Percentiles rank a stretch among this genome's conserved stretches.
These are phyloP conservation scores for Allophyes oxyacanthae DNA, from an alignment of 2,888 invertebrate genomes.

Conservation along the genomic window DNA sequence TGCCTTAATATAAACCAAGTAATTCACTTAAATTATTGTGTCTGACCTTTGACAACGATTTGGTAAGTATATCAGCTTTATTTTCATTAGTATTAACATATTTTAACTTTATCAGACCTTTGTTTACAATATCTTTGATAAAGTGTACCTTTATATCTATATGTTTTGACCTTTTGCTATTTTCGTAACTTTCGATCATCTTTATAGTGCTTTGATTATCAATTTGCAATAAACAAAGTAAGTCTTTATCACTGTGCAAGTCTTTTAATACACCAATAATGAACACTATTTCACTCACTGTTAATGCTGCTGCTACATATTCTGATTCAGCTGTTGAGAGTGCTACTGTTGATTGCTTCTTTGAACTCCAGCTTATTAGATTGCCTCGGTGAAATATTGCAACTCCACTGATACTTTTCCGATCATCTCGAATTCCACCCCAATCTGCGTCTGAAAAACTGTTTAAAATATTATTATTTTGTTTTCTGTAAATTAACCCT, in stretches of 20 bases:
- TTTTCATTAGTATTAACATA: no score
- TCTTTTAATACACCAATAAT: neutral
- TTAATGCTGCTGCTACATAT: neutral
- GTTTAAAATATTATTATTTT: neutral
- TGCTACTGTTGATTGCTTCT: constrained; percentile 1
- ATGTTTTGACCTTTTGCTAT: constrained; percentile 11
- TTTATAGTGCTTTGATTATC: constrained; percentile 6
- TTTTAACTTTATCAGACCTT: no score
- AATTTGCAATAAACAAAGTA: neutral
- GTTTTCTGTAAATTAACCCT: neutral
- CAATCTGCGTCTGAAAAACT: constrained; percentile 12
- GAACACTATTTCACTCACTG: neutral
- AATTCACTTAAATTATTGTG: no score
- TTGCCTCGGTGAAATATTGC: neutral
- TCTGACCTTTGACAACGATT: no score
- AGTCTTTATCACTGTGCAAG: neutral
- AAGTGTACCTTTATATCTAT: neutral
- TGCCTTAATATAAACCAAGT: no score
- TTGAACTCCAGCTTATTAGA: constrained; percentile 2
- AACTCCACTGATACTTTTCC: neutral
- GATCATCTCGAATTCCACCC: no score
- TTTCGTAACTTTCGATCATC: neutral
- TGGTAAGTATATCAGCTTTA: no score
- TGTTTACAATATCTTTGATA: neutral
- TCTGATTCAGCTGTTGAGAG: neutral